Conservation (phyloP, 2,797 vertebrate species). For the Sciaenops ocellatus region DNA sequence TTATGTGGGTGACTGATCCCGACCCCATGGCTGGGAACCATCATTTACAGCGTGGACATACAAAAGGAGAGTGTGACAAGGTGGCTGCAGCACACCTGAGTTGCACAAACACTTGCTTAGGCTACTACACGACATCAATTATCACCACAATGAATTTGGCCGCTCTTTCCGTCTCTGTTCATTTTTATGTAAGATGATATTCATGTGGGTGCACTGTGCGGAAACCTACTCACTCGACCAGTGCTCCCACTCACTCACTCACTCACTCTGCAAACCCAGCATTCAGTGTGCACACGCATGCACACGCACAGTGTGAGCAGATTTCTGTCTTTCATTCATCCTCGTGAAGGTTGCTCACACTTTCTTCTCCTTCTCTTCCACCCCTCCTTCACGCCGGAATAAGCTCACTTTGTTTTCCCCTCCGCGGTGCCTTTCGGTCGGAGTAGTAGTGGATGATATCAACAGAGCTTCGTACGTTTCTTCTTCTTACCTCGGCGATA, state of each 20-base stretch:
- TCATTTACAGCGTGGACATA: no score
- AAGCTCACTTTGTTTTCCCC: conserved; percentile 42
- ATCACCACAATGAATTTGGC: background rate
- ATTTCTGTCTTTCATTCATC: conserved; percentile 72
- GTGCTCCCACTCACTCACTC: conserved; percentile 71
- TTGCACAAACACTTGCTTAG: background rate
- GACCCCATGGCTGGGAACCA: background rate
- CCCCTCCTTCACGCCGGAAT: conserved; percentile 29
- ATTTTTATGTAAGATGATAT: conserved; percentile 71
- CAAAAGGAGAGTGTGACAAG: background rate
- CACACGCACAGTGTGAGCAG: conserved; percentile 22
- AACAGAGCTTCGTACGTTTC: conserved; percentile 51
- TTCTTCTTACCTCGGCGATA: conserved; percentile 44
- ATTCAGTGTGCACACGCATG: conserved; percentile 40
- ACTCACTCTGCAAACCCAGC: conserved; percentile 64
- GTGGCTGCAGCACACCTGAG: background rate
- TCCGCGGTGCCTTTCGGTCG: conserved; percentile 42
- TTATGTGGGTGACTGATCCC: background rate
- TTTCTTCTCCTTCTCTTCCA: conserved; percentile 5
- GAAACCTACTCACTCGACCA: conserved; percentile 74
- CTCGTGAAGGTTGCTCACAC: conserved; percentile 59
- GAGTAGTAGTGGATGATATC: conserved; percentile 62
- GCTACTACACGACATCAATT: background rate
- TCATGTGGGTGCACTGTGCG: conserved; percentile 63
- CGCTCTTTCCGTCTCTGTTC: conserved; percentile 22